Evolutionary conservation across 2,888 invertebrate species (phyloP).

Genomic region (Ennomos erosarius): DNA sequence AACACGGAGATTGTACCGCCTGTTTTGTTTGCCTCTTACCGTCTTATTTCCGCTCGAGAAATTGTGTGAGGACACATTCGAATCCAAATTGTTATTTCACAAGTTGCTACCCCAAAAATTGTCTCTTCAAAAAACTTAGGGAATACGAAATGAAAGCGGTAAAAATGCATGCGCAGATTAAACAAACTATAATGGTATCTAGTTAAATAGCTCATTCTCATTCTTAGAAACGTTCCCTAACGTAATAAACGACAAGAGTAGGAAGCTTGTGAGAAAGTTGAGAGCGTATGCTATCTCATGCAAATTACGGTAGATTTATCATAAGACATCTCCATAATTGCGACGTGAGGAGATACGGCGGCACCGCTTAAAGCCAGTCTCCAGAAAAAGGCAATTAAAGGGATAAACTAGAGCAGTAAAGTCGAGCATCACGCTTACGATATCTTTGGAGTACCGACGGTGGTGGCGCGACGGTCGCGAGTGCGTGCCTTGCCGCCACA

Average conservation of each 20-base stretch:
- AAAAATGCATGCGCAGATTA: conserved; percentile 52
- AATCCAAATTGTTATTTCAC: conserved; percentile 70
- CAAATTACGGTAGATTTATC: conserved; percentile 85
- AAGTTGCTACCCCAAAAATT: conserved; percentile 59
- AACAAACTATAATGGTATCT: conserved; percentile 68
- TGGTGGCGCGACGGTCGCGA: conserved; percentile 48
- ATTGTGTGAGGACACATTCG: conserved; percentile 70
- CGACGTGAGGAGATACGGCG: conserved; percentile 84
- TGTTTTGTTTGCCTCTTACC: conserved; percentile 80
- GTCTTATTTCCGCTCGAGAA: conserved; percentile 77
- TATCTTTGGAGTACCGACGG: conserved; percentile 61
- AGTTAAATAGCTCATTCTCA: conserved; percentile 83
- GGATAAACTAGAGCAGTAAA: conserved; percentile 82
- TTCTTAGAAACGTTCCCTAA: conserved; percentile 82
- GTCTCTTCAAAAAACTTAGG: conserved; percentile 46
- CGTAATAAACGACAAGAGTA: conserved; percentile 83
- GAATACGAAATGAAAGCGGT: conserved; percentile 45
- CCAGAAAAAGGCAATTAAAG: conserved; percentile 84
- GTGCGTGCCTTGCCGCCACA: conserved; percentile 62
- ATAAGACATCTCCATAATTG: conserved; percentile 85
- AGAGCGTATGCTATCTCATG: conserved; percentile 85
- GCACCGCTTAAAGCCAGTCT: conserved; percentile 77
- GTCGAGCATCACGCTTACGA: conserved; percentile 75
- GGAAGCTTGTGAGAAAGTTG: conserved; percentile 83
- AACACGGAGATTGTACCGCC: conserved; percentile 79